These are phyloP conservation scores for Chiloscyllium plagiosum DNA, from an alignment of 2,113 vertebrate species.

Conservation along the genomic window DNA sequence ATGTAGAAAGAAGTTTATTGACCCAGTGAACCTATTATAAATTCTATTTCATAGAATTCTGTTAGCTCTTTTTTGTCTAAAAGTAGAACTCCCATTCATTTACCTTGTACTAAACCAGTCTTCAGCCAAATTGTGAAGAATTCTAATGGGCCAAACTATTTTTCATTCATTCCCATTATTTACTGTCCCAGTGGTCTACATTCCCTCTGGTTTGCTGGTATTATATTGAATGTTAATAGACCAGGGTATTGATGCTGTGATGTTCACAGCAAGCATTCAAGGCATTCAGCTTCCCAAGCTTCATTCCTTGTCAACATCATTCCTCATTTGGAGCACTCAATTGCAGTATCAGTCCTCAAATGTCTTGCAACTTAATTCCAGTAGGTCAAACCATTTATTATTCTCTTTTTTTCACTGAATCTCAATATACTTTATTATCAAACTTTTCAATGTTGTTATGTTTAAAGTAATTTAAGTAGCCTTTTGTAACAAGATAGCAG, in stretches of 20 bases:
- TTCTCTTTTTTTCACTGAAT: background rate
- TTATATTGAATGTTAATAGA: background rate
- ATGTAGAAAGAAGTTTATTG: background rate
- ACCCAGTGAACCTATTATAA: background rate
- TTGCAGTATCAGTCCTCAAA: background rate
- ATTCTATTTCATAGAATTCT: background rate
- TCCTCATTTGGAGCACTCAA: background rate
- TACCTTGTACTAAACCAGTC: background rate
- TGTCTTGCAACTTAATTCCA: background rate
- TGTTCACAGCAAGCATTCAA: background rate
- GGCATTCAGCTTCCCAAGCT: background rate
- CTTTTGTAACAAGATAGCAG: background rate
- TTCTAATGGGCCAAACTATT: background rate
- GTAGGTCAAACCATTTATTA: background rate
- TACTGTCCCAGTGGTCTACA: background rate
- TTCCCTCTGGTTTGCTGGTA: background rate
- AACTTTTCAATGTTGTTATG: background rate
- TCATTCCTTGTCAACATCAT: background rate
- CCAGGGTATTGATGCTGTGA: background rate
- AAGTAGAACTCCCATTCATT: background rate
- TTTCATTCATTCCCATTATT: constrained; percentile 5
- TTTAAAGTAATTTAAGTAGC: background rate
- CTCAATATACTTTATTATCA: background rate
- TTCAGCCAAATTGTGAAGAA: background rate
- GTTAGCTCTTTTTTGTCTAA: background rate